These are phyloP conservation scores for Epinephelus fuscoguttatus DNA, from an alignment of 2,113 vertebrate species.

Conservation along the genomic window DNA sequence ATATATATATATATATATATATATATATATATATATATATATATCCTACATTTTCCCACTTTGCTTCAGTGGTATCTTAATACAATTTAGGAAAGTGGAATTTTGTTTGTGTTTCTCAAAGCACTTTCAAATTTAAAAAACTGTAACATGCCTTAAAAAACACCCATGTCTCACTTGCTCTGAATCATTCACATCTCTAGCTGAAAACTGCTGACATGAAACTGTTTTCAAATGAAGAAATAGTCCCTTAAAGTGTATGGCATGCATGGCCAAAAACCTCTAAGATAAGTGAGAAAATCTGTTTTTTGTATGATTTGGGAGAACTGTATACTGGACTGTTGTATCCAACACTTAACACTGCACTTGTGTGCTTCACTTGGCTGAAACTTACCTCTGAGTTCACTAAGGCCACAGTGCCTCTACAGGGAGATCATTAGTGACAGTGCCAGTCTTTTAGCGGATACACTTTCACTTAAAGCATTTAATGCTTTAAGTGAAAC, in stretches of 20 bases:
- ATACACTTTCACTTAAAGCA: slow-evolving; percentile 34
- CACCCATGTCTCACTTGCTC: background rate
- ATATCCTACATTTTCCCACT: no score
- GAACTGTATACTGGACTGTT: slow-evolving; percentile 14
- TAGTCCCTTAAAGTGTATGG: background rate
- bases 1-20: no score
- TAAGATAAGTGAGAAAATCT: background rate
- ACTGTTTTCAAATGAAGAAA: background rate
- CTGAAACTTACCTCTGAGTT: slow-evolving; percentile 32
- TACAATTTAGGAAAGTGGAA: background rate
- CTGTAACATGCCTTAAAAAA: background rate
- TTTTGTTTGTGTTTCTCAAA: no score
- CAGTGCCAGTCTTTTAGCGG: slow-evolving; percentile 30
- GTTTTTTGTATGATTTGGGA: background rate
- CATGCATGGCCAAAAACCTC: background rate
- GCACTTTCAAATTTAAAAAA: background rate
- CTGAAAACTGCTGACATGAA: background rate
- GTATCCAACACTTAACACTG: slow-evolving; percentile 8
- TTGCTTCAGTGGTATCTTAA: background rate
- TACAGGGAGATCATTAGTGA: slow-evolving; percentile 51
- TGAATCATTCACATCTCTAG: slow-evolving; percentile 2
- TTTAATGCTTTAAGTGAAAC: slow-evolving; percentile 47
- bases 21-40: no score
- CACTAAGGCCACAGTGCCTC: slow-evolving; percentile 38
- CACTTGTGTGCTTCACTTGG: slow-evolving; percentile 43